Percentiles rank a stretch among this genome's conserved stretches.
Evolutionary conservation across 2,113 vertebrate genomes (phyloP).

Genomic region (Xenus cinereus): DNA sequence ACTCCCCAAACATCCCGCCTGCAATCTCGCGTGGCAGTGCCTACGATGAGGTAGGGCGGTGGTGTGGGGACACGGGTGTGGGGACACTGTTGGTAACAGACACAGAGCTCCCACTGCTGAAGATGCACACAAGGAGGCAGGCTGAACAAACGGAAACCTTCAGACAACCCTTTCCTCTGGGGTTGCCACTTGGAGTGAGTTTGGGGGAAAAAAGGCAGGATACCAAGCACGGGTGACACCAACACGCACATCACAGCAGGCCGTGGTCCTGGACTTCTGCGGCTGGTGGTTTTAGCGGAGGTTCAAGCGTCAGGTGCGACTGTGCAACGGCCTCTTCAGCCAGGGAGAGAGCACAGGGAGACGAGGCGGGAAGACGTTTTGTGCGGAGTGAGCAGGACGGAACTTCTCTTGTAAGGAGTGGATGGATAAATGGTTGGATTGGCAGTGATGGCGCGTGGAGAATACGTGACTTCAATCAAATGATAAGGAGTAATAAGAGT

Average conservation of each 20-base stretch:
- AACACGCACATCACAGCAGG: rapidly evolving
- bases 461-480: background rate
- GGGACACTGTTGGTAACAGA: background rate
- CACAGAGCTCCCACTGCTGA: background rate
- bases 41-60: background rate
- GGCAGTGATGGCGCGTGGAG: background rate
- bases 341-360: background rate
- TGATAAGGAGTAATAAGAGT: background rate
- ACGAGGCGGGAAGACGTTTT: background rate
- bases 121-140: background rate
- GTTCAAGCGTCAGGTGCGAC: background rate
- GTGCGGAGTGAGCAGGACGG: background rate
- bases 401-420: background rate
- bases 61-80: background rate
- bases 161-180: background rate
- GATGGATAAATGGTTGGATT: background rate
- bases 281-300: background rate
- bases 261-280: background rate
- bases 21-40: background rate
- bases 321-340: background rate
- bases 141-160: background rate
- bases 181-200: background rate
- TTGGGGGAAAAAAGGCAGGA: background rate
- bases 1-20: background rate
- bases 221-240: background rate